A percentile compares a stretch with the other conserved stretches of the same genome.
Conservation (phyloP, 2,888 invertebrate genomes). For the Eilema sororculum region DNA sequence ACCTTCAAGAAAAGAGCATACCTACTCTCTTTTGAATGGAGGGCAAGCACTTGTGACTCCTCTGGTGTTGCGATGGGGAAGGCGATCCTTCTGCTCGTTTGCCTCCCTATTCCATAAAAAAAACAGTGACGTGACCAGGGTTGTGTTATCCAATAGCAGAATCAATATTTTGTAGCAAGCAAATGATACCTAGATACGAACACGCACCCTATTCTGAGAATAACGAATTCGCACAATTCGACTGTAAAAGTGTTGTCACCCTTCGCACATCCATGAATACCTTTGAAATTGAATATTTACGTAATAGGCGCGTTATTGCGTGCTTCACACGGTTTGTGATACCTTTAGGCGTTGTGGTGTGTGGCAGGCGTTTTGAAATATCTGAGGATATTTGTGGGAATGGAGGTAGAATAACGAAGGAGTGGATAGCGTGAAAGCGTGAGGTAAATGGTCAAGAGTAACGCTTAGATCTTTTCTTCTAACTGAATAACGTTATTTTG, state of each 20-base stretch:
- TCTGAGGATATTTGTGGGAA: neutral
- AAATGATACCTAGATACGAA: neutral
- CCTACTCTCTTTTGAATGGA: too few species aligned
- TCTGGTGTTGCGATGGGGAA: too few species aligned
- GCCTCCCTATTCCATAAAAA: too few species aligned
- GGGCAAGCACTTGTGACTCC: too few species aligned
- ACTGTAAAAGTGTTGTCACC: slow-evolving; percentile 1
- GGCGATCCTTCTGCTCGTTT: too few species aligned
- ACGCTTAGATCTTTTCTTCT: too few species aligned
- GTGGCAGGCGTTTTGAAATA: neutral
- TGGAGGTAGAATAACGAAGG: neutral
- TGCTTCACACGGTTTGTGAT: slow-evolving; percentile 11
- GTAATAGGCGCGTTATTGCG: slow-evolving; percentile 40
- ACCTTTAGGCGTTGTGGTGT: neutral
- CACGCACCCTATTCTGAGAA: neutral
- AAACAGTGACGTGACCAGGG: neutral
- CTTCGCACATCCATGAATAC: slow-evolving; percentile 4
- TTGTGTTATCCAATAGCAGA: neutral
- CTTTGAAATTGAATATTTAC: slow-evolving; percentile 40
- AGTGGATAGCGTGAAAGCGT: neutral
- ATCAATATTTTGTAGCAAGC: neutral
- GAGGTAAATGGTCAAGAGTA: too few species aligned
- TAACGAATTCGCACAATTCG: neutral
- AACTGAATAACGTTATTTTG: too few species aligned
- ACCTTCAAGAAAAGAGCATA: too few species aligned